Conservation (phyloP, 64 coral and sea anemone genomes). For the Exaiptasia diaphana region DNA sequence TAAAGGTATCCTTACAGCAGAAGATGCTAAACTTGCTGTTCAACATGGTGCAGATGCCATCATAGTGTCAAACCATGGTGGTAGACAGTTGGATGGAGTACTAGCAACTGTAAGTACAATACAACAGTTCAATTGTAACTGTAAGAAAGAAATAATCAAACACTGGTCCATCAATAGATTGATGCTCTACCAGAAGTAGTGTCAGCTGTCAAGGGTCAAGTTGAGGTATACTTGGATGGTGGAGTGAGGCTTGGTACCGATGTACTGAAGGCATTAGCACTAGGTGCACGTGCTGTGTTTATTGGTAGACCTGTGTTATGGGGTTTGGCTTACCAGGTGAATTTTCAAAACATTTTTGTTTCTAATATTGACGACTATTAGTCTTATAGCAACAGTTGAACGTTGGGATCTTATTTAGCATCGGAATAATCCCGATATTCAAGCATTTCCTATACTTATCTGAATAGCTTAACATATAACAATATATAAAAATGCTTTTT, state of each 20-base stretch:
- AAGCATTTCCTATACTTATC: no score
- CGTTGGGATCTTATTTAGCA: no score
- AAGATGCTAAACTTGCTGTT: conserved; percentile 63
- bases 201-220: conserved; percentile 57
- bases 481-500: no score
- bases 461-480: no score
- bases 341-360: background rate
- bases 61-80: conserved; percentile 62
- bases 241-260: conserved; percentile 74
- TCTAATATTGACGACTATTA: background rate
- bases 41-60: conserved; percentile 63
- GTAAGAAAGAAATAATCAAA: no score
- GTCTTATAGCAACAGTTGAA: no score
- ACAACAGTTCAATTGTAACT: no score
- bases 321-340: conserved; percentile 70
- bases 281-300: conserved; percentile 84
- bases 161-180: conserved; percentile 75
- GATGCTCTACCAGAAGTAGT: conserved; percentile 81
- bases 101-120: conserved; percentile 43
- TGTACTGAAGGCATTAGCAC: conserved; percentile 78
- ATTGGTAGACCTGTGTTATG: conserved; percentile 73
- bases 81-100: conserved; percentile 51
- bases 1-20: conserved; percentile 71
- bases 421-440: no score
- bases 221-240: conserved; percentile 86